Conservation (phyloP, 2,797 vertebrate species). For the Sciaenops ocellatus region DNA sequence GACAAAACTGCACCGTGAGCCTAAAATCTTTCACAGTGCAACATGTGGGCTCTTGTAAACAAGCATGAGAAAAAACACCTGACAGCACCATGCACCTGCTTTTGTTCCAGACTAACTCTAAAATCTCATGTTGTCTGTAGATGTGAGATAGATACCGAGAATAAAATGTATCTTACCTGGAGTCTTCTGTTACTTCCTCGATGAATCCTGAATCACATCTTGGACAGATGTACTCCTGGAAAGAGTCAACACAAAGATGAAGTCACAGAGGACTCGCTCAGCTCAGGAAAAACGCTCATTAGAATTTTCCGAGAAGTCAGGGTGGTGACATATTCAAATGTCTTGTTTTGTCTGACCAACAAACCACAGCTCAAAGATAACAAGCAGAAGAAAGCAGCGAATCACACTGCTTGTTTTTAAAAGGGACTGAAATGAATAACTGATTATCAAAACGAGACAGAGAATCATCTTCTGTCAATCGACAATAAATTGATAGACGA, state of each 20-base stretch:
- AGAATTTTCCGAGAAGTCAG: conserved; percentile 3
- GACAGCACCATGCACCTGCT: not conserved
- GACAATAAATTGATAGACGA: not conserved
- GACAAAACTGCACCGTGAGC: conserved; percentile 23
- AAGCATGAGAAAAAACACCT: not conserved
- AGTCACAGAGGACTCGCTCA: conserved; percentile 5
- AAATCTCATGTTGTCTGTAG: conserved; percentile 4
- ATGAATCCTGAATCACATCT: conserved; percentile 97
- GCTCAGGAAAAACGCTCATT: not conserved
- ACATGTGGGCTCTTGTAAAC: not conserved
- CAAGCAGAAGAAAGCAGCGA: not conserved
- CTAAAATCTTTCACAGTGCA: conserved; percentile 1
- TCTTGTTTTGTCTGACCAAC: not conserved
- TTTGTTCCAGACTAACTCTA: conserved; percentile 26
- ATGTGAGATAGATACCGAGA: not conserved
- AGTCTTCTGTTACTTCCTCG: conserved; percentile 97
- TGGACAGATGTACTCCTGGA: conserved; percentile 96
- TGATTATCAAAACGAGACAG: not conserved
- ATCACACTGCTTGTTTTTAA: not conserved
- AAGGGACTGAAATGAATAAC: not conserved
- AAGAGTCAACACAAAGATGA: conserved; percentile 40
- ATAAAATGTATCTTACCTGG: conserved; percentile 86
- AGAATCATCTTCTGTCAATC: not conserved
- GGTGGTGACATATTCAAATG: not conserved
- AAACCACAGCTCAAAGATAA: not conserved